Base-by-base conservation (phyloP, 2,888 invertebrate genomes). In the Cryptophagus acutangulus region DNA sequence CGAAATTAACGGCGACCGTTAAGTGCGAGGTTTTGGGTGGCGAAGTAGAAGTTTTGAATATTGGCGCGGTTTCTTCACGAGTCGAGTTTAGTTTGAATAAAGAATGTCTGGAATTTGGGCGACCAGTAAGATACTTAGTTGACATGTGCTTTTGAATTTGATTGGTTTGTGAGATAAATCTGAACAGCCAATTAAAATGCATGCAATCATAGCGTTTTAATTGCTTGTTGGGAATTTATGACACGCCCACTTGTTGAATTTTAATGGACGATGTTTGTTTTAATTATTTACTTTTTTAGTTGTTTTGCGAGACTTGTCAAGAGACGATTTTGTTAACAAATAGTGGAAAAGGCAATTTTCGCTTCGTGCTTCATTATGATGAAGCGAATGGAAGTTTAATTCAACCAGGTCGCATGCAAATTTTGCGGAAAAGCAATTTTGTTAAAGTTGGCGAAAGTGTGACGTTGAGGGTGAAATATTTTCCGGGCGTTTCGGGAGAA, bases 1-100 rank as follows among this genome's bases (percentile, higher is more conserved):
- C 71, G 4, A 68, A 56, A 36, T 60, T 78, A 2, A 63, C 65
- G 38, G 76, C 73, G n/a, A 53, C 60, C 17, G 62, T 74, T 0
- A 65, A 73, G 43, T 79, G 77, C 55, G 70, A 74, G 47, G 72
- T 81, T 16, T 55, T 73, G 20, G 78, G 76, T 5, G 81, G 81
- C 1, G 77, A 76, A 2, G 54, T 74, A 0, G 77, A 79, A 63
- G 49, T 57, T 1, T 58, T 81, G 16, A 41, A 59, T 24, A 63
- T 81, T 1, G 64, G 62, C 1, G 81, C 76, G 1, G 70, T 68
- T 55, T 73, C 76, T 41, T 74, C 76, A 3, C 67, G 71, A 39
- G 62, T 79, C 36, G 65, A 67, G 43, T 81, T 75, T 51, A 60
- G 60, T 25, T 59, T 81, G 18, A 73, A 74, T 48, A 70, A 54